A percentile compares a stretch with the other conserved stretches of the same genome.
Conservation (phyloP, 2,797 vertebrate genomes). For the Leucoraja ocellata region DNA sequence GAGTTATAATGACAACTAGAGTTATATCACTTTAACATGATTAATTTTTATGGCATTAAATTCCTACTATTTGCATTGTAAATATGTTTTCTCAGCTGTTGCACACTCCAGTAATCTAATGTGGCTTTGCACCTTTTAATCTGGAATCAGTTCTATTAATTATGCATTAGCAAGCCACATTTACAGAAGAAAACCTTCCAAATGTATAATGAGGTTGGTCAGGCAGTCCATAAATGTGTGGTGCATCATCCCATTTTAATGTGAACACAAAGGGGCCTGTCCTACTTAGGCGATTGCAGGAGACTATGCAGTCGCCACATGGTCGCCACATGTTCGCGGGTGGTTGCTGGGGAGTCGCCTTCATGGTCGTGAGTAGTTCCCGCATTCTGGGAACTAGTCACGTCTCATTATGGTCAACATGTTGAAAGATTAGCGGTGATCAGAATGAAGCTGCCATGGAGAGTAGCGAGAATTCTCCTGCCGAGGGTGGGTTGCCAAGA, state of each 20-base stretch:
- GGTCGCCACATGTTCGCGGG: no score
- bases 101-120: background rate
- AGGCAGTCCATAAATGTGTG: background rate
- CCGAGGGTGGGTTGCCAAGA: no score
- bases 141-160: conserved; percentile 7
- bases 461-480: no score
- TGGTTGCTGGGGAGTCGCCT: no score
- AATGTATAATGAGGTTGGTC: background rate
- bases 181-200: conserved; percentile 16
- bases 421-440: no score
- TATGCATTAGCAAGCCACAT: conserved; percentile 3
- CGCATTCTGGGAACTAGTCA: no score
- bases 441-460: no score
- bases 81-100: conserved; percentile 18
- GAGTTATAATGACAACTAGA: background rate
- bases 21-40: background rate
- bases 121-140: background rate
- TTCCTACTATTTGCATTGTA: background rate
- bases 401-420: no score
- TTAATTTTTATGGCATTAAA: background rate
- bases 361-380: no score
- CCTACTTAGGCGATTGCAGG: no score
- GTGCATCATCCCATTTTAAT: conserved; percentile 14
- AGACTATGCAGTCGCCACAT: no score
- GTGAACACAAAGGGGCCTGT: no score